A percentile compares a stretch with the other conserved stretches of the same genome.
These are phyloP conservation scores for Drosophila prolongata DNA, from an alignment of 2,888 invertebrate species.

Conservation along the genomic window DNA sequence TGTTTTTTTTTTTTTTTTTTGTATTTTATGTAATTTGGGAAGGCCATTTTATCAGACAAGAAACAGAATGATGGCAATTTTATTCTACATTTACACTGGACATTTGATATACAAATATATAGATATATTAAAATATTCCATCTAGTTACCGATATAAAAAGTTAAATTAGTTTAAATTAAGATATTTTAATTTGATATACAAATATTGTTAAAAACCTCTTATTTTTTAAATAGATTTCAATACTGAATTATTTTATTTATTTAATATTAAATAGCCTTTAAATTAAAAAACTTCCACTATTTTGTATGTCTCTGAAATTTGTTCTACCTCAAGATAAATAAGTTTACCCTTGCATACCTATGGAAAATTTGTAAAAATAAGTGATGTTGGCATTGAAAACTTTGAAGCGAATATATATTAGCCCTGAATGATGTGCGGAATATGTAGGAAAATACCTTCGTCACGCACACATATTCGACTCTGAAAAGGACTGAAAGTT, in stretches of 20 bases:
- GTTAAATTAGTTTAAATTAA: too few relatives aligned
- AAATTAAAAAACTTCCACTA: too few relatives aligned
- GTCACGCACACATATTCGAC: conserved; percentile 28
- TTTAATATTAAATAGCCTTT: too few relatives aligned
- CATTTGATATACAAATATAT: not conserved
- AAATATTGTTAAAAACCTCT: too few relatives aligned
- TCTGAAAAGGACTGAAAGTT: conserved; percentile 6
- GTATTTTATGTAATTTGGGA: conserved; percentile 5
- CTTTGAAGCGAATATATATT: conserved; percentile 13
- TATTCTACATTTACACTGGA: not conserved
- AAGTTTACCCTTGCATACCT: not conserved
- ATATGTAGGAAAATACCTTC: conserved; percentile 6
- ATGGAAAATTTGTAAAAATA: not conserved
- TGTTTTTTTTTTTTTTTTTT: not conserved
- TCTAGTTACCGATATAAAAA: too few relatives aligned
- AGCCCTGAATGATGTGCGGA: conserved; percentile 17
- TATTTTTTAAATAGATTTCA: too few relatives aligned
- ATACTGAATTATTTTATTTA: too few relatives aligned
- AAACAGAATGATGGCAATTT: not conserved
- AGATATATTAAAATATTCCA: too few relatives aligned
- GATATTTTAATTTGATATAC: too few relatives aligned
- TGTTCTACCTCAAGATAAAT: too few relatives aligned
- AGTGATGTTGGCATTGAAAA: conserved; percentile 3
- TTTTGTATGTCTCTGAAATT: too few relatives aligned
- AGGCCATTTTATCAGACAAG: not conserved